Evolutionary conservation across 2,113 vertebrate species (phyloP).

Genomic region (Malurus elegans): DNA sequence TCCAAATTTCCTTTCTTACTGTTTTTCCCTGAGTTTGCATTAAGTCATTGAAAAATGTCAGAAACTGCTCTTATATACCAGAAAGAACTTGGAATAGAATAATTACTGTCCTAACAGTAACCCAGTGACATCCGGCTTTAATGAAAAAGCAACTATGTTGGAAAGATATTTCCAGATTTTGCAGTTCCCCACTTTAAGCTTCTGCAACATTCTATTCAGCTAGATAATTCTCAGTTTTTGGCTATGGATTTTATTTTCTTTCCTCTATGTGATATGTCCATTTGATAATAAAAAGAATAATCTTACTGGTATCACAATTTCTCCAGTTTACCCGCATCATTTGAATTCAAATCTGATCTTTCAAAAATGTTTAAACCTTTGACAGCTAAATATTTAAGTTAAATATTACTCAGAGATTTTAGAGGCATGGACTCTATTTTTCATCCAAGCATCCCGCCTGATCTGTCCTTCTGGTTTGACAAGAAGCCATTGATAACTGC

Average conservation of each 20-base stretch:
- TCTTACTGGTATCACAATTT: background rate
- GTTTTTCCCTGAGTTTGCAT: background rate
- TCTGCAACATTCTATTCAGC: background rate
- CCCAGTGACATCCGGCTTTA: background rate
- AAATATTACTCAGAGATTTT: background rate
- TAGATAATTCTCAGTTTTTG: background rate
- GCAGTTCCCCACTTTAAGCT: background rate
- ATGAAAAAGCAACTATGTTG: background rate
- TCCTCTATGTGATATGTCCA: background rate
- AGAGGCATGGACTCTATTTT: background rate
- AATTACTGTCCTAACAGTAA: background rate
- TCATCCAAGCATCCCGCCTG: background rate
- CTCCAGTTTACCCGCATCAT: background rate
- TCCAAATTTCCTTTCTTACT: background rate
- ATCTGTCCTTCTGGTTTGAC: background rate
- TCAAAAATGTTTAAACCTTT: background rate
- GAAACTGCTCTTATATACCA: background rate
- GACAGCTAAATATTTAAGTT: background rate
- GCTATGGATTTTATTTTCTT: background rate
- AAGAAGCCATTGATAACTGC: background rate
- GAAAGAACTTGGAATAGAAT: background rate
- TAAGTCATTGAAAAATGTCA: background rate
- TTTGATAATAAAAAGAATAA: background rate
- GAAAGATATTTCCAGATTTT: background rate
- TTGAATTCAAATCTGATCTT: background rate